Conservation (phyloP, 1,140 invertebrate species). For the Prorops nasuta region DNA sequence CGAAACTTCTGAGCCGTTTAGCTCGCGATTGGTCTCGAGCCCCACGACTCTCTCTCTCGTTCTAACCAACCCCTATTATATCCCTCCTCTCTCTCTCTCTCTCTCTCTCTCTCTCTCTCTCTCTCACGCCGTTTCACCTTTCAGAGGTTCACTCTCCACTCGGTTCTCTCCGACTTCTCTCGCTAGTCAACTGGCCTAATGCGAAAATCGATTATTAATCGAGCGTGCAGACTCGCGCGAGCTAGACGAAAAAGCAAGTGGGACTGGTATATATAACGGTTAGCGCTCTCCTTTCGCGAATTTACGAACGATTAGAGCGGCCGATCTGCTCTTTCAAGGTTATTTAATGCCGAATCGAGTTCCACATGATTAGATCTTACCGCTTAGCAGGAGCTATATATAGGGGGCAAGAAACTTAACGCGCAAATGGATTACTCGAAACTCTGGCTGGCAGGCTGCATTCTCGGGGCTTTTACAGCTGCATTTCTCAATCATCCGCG, state of each 20-base stretch:
- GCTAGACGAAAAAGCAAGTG: conserved; percentile 10
- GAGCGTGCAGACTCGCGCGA: conserved; percentile 23
- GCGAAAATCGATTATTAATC: conserved; percentile 26
- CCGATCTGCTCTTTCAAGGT: background rate
- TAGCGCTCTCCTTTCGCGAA: background rate
- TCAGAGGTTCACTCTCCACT: background rate
- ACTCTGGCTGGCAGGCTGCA: too few relatives aligned
- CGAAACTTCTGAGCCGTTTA: conserved; percentile 30
- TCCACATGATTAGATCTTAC: background rate
- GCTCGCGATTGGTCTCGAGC: conserved; percentile 4
- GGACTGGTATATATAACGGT: background rate
- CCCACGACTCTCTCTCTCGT: conserved; percentile 2
- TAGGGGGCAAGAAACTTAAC: too few relatives aligned
- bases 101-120: background rate
- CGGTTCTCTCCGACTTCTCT: conserved; percentile 1
- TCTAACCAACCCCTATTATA: background rate
- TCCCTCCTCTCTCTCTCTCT: background rate
- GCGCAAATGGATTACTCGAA: too few relatives aligned
- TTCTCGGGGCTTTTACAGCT: too few relatives aligned
- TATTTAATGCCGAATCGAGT: background rate
- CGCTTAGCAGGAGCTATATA: too few relatives aligned
- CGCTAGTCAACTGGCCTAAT: conserved; percentile 12
- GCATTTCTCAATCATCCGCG: too few relatives aligned
- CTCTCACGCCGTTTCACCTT: background rate
- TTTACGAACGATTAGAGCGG: background rate